Conservation (phyloP, 2,888 invertebrate species). For the Lepidochitona cinerea region DNA sequence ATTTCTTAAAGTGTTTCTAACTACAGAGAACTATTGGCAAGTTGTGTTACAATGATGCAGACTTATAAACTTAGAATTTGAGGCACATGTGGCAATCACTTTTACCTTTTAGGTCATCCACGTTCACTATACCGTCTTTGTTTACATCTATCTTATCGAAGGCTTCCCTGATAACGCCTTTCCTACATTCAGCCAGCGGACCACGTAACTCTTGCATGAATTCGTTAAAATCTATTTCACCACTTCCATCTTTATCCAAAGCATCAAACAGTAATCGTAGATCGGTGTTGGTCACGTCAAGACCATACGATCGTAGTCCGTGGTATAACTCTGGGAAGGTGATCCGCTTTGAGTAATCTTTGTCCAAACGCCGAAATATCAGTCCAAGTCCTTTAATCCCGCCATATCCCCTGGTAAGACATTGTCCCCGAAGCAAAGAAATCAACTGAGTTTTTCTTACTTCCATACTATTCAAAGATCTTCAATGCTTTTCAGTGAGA, state of each 20-base stretch:
- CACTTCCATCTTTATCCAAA: slow-evolving; percentile 51
- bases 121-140: slow-evolving; percentile 47
- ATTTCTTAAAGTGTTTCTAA: no score
- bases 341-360: slow-evolving; percentile 51
- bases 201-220: slow-evolving; percentile 52
- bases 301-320: slow-evolving; percentile 49
- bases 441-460: slow-evolving; percentile 22
- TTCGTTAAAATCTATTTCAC: slow-evolving; percentile 58
- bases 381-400: slow-evolving; percentile 50
- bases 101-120: slow-evolving; percentile 57
- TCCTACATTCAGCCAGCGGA: slow-evolving; percentile 41
- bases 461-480: neutral
- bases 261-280: slow-evolving; percentile 42
- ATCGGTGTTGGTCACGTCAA: slow-evolving; percentile 48
- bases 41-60: no score
- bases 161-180: slow-evolving; percentile 46
- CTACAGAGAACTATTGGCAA: no score
- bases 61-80: no score
- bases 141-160: slow-evolving; percentile 55
- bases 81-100: neutral
- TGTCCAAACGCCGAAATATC: slow-evolving; percentile 50
- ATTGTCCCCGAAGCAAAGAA: slow-evolving; percentile 37
- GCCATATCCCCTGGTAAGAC: slow-evolving; percentile 39
- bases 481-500: no score
- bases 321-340: slow-evolving; percentile 48